phyloP scores from a whole-genome alignment of 2,113 vertebrate genomes.

The Anoura caudifer region DNA sequence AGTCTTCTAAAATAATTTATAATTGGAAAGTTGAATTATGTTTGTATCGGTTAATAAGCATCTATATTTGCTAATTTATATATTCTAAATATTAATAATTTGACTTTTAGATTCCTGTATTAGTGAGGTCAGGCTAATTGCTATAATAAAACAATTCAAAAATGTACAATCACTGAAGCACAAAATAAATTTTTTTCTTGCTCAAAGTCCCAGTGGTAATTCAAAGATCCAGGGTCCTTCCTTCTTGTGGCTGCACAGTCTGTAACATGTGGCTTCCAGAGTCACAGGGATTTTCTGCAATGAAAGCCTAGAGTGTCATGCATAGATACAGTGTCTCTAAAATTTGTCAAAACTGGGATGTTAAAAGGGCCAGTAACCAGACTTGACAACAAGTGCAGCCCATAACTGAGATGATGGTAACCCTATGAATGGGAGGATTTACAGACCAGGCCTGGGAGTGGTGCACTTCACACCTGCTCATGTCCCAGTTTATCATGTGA shows the following conservation, averaged over 20 bases:
- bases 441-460: neutral
- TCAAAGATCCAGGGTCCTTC: neutral
- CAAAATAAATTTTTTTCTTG: neutral
- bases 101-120: neutral
- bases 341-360: neutral
- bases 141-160: neutral
- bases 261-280: neutral
- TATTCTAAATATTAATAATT: neutral
- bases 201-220: neutral
- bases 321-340: neutral
- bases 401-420: neutral
- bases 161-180: neutral
- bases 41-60: neutral
- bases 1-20: constrained; percentile 10
- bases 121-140: neutral
- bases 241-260: neutral
- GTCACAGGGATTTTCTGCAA: neutral
- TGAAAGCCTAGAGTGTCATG: neutral
- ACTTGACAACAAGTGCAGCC: neutral
- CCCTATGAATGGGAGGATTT: neutral
- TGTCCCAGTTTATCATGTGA: neutral
- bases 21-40: neutral
- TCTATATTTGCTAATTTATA: constrained; percentile 8
- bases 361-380: neutral
- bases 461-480: neutral